Evolutionary conservation across 2,888 invertebrate species (phyloP), one percentile per base, ranked within the genome.

Genomic region (Siphonodentalium dalli): DNA sequence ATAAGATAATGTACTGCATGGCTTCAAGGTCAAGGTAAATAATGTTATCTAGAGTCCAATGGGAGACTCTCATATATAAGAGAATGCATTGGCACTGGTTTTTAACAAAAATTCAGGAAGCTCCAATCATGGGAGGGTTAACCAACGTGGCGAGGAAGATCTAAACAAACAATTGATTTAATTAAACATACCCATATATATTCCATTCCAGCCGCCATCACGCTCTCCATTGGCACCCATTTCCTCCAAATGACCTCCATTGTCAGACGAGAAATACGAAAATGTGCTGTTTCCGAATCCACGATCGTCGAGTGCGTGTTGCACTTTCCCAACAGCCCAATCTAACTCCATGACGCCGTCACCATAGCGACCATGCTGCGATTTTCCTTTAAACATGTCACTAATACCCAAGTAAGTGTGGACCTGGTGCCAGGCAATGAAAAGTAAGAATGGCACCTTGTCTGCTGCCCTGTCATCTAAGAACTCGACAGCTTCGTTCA

Each of bases 371-470:
- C 84, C 84, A 71, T 82, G 71, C 18, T 55, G 59, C 20, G 80
- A 81, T 33, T 61, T 46, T 6, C 65, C 66, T 15, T 52, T 49
- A 61, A 83, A 83, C 39, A 83, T 82, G 71, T 86, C 85, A 63
- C 86, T 78, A 38, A 86, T 86, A 71, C 87, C 85, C 61, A 88
- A 84, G 47, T 87, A 87, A 53, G 87, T 87, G 81, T 89, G 88
- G 63, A 88, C 88, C 85, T 89, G 87, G 76, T 78, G 73, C 63
- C 80, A 82, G 9, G 80, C 77, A 63, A 84, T 73, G 54, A 80
- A 74, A 49, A 83, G 76, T 48, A 84, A 73, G 67, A 84, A 84
- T 3, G 83, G 83, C 11, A 57, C 60, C 35, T 64, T 33, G 7
- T 55, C 54, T n/a, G 47, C 24, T 13, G 23, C 21, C 50, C 61